Evolutionary conservation across 2,113 vertebrate genomes (phyloP), one percentile per base, ranked within the genome.

Genomic region (Pelecanoides urinatrix): DNA sequence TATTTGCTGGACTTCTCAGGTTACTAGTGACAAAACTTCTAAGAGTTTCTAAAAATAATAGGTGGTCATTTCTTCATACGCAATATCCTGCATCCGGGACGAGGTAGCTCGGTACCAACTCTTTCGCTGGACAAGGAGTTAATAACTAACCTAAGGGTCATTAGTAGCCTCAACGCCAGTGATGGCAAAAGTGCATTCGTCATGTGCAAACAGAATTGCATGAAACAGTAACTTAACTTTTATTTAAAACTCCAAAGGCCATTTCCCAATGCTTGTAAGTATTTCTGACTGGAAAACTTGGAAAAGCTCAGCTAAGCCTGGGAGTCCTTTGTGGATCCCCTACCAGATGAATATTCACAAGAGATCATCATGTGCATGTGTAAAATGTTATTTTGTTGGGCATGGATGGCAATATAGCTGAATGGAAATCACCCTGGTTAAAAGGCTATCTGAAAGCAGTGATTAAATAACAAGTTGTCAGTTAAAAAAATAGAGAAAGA

Each of bases 31-130:
- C 82, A 96, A 93, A 94, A 92, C 50, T 92, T 70, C 75, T 50
- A 45, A 80, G 81, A 83, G 67, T 56, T 86, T 88, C 88, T 92
- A 80, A 93, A 95, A 92, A 78, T 86, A 95, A 56, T 34, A 81
- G 27, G 44, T 90, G 71, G 5, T 68, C 68, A 92, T 92, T 88
- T 94, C 75, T 79, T 91, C 78, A 87, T 44, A 84, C 3, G 1
- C 11, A 49, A 18, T 40, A 68, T 55, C 36, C 82, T 74, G 45
- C 81, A 88, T 70, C 45, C 6, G 1, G n/a, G 50, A 74, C 83
- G 32, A 82, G 26, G 44, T 25, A 52, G 61, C 30, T 90, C 40
- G 40, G 13, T 72, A 78, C 27, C 16, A 65, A 16, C 34, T 49
- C 71, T 62, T 42, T 34, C 27, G 55, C 25, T 66, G 45, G 40